Evolutionary conservation across 2,113 vertebrate species (phyloP).

Genomic region (Apteryx mantelli): DNA sequence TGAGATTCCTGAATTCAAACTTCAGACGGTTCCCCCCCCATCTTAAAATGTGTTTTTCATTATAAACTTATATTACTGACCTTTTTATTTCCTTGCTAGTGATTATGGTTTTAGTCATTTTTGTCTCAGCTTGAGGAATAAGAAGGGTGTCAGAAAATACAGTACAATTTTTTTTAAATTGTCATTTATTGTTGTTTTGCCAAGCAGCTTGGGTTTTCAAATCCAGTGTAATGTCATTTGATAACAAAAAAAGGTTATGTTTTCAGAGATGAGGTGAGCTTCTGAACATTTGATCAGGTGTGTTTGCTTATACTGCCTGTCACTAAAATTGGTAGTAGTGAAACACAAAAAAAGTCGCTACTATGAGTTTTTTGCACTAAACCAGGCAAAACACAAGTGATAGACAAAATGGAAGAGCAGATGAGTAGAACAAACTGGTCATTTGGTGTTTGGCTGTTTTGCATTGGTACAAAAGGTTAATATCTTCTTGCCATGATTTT

Average conservation of each 20-base stretch:
- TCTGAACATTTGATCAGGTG: neutral
- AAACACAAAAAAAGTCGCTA: accelerated
- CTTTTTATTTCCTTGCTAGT: neutral
- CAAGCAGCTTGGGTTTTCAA: neutral
- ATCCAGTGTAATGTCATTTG: neutral
- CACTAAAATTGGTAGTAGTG: neutral
- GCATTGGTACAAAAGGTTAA: neutral
- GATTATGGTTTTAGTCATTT: neutral
- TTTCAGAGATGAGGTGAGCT: neutral
- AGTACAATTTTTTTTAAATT: neutral
- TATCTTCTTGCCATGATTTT: neutral
- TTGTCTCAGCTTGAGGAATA: neutral
- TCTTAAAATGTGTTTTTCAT: neutral
- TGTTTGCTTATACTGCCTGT: neutral
- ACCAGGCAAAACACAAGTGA: neutral
- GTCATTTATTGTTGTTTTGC: neutral
- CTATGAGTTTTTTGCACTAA: neutral
- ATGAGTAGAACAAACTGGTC: neutral
- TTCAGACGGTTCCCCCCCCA: neutral
- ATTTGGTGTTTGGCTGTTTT: neutral
- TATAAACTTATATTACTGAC: neutral
- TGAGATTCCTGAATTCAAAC: neutral
- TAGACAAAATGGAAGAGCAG: neutral
- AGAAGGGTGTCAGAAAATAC: neutral
- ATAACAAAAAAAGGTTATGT: neutral